Conservation (phyloP, 1,140 invertebrate genomes). For the Drosophila lacertosa region DNA sequence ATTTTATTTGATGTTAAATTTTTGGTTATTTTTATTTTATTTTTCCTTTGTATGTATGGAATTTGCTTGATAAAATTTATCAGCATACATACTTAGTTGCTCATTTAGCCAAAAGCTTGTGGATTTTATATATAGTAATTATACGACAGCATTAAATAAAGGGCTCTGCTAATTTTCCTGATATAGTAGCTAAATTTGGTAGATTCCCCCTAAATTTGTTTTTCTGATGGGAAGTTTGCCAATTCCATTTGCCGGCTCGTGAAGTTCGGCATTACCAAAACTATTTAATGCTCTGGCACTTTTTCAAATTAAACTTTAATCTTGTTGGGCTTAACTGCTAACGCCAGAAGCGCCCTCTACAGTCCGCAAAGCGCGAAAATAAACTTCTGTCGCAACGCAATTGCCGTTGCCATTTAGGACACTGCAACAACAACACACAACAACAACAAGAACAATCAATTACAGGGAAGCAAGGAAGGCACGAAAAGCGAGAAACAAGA, state of each 20-base stretch:
- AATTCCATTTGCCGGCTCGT: conserved; percentile 16
- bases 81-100: neutral
- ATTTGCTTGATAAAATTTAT: conserved; percentile 37
- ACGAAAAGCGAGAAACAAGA: conserved; percentile 49
- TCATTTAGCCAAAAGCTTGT: neutral
- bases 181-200: too few relatives aligned
- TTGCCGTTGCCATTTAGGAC: conserved; percentile 70
- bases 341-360: conserved; percentile 29
- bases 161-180: too few relatives aligned
- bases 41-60: conserved; percentile 17
- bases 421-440: conserved; percentile 22
- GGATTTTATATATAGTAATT: neutral
- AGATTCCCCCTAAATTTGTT: too few relatives aligned
- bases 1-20: conserved; percentile 18
- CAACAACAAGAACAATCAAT: conserved; percentile 70
- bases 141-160: too few relatives aligned
- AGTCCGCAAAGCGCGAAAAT: conserved; percentile 23
- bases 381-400: conserved; percentile 62
- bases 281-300: conserved; percentile 69
- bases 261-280: conserved; percentile 20
- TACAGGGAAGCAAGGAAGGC: conserved; percentile 45
- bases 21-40: neutral
- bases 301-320: conserved; percentile 66
- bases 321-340: conserved; percentile 24
- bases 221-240: conserved; percentile 2